These are phyloP conservation scores for Papilio elwesi DNA, from an alignment of 2,888 invertebrate genomes.

Conservation along the genomic window DNA sequence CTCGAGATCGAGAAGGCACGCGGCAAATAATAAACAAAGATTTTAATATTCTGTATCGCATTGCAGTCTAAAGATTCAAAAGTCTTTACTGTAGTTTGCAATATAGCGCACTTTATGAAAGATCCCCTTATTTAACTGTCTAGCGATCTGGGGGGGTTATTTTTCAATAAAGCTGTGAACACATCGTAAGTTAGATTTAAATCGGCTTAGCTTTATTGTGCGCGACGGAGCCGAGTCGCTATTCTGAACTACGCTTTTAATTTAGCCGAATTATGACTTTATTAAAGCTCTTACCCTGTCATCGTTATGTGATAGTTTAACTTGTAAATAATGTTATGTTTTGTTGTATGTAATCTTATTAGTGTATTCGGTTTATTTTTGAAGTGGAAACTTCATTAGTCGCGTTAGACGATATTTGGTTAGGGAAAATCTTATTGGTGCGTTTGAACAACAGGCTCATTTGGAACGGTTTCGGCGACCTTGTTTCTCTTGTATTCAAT, in stretches of 20 bases:
- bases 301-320: not conserved
- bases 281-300: not conserved
- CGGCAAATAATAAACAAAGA: conserved; percentile 6
- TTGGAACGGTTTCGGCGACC: too few species aligned
- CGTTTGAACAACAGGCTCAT: too few species aligned
- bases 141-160: not conserved
- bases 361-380: not conserved
- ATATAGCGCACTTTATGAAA: conserved; percentile 28
- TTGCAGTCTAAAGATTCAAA: not conserved
- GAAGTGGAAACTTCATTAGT: too few species aligned
- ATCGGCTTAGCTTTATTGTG: conserved; percentile 21
- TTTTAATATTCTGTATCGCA: conserved; percentile 8
- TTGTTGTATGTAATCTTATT: too few species aligned
- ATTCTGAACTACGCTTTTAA: conserved; percentile 12
- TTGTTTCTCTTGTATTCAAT: too few species aligned
- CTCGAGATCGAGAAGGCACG: not conserved
- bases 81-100: conserved; percentile 3
- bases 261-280: conserved; percentile 27
- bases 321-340: too few species aligned
- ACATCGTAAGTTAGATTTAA: conserved; percentile 30
- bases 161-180: conserved; percentile 31
- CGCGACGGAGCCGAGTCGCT: not conserved
- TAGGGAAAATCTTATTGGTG: too few species aligned
- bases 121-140: conserved; percentile 28
- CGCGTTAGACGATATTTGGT: too few species aligned